Percentiles rank a stretch among this genome's conserved stretches.
Conservation (phyloP, 2,888 invertebrate genomes). For the Andrena praecox region DNA sequence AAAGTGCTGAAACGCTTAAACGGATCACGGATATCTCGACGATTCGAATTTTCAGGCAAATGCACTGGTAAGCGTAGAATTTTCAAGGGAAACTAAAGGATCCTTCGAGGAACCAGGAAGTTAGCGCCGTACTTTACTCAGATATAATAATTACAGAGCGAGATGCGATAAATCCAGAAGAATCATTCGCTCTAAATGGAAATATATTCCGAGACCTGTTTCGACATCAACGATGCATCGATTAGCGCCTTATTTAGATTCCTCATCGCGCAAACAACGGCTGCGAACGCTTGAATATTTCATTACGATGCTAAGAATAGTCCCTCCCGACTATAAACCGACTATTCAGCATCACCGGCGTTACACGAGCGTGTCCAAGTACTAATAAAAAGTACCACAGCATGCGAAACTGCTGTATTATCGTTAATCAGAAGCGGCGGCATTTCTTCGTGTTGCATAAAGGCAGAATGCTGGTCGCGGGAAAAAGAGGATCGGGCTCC, state of each 20-base stretch:
- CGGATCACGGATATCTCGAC: not conserved
- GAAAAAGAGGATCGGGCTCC: not conserved
- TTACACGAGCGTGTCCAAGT: not conserved
- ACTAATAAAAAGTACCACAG: not conserved
- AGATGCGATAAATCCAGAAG: too few relatives aligned
- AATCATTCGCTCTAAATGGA: not conserved
- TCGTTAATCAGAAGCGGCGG: slow-evolving; percentile 7
- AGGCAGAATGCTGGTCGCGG: not conserved
- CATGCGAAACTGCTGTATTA: slow-evolving; percentile 4
- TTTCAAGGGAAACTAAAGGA: not conserved
- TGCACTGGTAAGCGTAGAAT: not conserved
- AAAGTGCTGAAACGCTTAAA: slow-evolving; percentile 26
- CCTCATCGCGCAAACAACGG: not conserved
- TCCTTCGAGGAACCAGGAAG: not conserved
- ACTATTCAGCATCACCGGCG: not conserved
- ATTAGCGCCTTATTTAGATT: slow-evolving; percentile 6
- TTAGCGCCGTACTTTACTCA: too few relatives aligned
- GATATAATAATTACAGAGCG: too few relatives aligned
- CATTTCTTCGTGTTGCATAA: not conserved
- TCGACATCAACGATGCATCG: not conserved
- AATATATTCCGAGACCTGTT: not conserved
- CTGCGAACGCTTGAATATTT: slow-evolving; percentile 34
- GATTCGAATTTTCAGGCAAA: not conserved
- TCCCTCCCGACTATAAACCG: slow-evolving; percentile 15
- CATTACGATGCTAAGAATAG: slow-evolving; percentile 4